Percentiles rank a stretch among this genome's conserved stretches.
phyloP scores from a whole-genome alignment of 2,113 vertebrate genomes.

The Rutilus rutilus region DNA sequence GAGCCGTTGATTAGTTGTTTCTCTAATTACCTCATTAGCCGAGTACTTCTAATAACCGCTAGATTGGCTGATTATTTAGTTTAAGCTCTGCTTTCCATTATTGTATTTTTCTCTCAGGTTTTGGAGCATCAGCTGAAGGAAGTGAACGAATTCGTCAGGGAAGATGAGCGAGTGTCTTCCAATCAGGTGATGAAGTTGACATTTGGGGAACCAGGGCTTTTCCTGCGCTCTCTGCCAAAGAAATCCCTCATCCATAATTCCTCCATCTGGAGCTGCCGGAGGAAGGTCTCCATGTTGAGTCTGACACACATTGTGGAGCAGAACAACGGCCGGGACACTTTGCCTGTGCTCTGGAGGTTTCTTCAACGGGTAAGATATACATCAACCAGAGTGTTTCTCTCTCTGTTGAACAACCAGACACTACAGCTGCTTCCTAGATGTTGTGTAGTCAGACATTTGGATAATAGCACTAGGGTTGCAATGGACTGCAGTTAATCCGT shows the following conservation, averaged over 20 bases:
- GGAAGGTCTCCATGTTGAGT: conserved; percentile 80
- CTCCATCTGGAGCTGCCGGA: conserved; percentile 87
- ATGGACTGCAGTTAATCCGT: too few species aligned
- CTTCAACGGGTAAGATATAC: conserved; percentile 77
- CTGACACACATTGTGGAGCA: conserved; percentile 85
- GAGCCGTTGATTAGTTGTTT: background rate
- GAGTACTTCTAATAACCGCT: background rate
- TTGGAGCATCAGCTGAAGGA: conserved; percentile 79
- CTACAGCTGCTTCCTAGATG: too few species aligned
- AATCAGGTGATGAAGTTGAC: conserved; percentile 83
- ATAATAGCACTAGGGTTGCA: too few species aligned
- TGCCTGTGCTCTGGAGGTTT: conserved; percentile 89
- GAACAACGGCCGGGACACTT: conserved; percentile 76
- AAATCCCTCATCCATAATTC: conserved; percentile 79
- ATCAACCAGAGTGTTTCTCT: too few species aligned
- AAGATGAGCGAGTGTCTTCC: conserved; percentile 82
- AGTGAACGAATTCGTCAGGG: conserved; percentile 77
- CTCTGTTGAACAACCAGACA: too few species aligned
- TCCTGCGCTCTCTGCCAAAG: conserved; percentile 77
- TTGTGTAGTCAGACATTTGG: too few species aligned
- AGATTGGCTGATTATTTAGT: background rate
- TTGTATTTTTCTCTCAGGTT: conserved; percentile 63
- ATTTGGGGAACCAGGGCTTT: conserved; percentile 80
- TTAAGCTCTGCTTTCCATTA: background rate
- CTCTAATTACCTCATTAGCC: background rate